Percentiles rank a stretch among this genome's conserved stretches.
phyloP scores from a whole-genome alignment of 2,113 vertebrate species.

The Pygoscelis antarcticus region DNA sequence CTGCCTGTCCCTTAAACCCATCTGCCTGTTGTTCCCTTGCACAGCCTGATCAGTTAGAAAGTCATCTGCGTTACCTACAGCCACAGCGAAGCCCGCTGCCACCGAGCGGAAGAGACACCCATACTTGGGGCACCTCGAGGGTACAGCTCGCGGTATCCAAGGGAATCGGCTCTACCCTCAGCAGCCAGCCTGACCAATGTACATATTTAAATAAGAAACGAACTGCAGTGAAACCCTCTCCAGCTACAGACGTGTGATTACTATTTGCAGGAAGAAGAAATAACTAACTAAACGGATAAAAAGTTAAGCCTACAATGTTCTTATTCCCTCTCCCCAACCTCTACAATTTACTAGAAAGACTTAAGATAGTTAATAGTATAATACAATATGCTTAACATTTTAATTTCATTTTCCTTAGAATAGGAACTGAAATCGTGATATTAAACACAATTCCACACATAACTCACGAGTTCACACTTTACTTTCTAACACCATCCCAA shows the following conservation, averaged over 20 bases:
- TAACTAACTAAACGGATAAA: not conserved
- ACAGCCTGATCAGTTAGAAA: not conserved
- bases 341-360: not conserved
- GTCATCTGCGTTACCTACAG: fast-evolving
- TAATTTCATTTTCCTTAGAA: not conserved
- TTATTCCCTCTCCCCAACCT: not conserved
- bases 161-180: not conserved
- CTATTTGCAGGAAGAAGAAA: not conserved
- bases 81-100: not conserved
- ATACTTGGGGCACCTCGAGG: fast-evolving
- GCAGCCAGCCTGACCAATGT: not conserved
- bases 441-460: not conserved
- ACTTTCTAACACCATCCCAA: not conserved
- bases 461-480: not conserved
- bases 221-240: not conserved
- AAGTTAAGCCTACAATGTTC: not conserved
- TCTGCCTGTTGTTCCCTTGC: not conserved
- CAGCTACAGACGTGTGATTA: not conserved
- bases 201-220: not conserved
- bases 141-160: fast-evolving
- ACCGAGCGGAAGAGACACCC: not conserved
- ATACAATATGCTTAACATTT: not conserved
- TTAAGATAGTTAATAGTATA: not conserved
- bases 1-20: not conserved
- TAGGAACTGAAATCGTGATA: not conserved